These are phyloP conservation scores for Deilephila elpenor DNA, from an alignment of 2,888 invertebrate species.

Conservation along the genomic window DNA sequence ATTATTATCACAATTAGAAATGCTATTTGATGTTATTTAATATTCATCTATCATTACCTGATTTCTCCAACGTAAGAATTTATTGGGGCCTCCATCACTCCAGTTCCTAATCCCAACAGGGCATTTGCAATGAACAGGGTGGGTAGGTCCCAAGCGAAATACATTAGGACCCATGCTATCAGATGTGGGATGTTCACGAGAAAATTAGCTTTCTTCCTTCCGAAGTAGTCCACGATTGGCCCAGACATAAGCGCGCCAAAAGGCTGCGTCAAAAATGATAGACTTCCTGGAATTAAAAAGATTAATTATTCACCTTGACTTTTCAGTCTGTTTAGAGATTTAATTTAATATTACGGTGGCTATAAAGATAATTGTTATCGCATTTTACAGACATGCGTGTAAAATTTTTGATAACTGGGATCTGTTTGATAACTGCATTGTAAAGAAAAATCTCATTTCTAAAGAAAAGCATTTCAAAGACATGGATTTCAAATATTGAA, in stretches of 20 bases:
- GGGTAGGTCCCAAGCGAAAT: slow-evolving; percentile 74
- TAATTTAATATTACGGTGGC: too few relatives aligned
- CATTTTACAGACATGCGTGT: too few relatives aligned
- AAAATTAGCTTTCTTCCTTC: slow-evolving; percentile 82
- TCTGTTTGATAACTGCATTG: too few relatives aligned
- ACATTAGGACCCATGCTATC: slow-evolving; percentile 82
- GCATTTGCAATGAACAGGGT: slow-evolving; percentile 78
- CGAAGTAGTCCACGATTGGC: slow-evolving; percentile 81
- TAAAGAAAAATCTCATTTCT: too few relatives aligned
- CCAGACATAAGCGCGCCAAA: slow-evolving; percentile 83
- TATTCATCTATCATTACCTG: slow-evolving; percentile 57
- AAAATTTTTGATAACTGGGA: too few relatives aligned
- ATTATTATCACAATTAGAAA: too few relatives aligned
- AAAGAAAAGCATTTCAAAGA: too few relatives aligned
- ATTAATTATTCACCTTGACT: not conserved
- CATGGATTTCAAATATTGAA: too few relatives aligned
- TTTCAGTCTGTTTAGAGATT: too few relatives aligned
- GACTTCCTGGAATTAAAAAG: slow-evolving; percentile 73
- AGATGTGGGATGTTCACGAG: slow-evolving; percentile 83
- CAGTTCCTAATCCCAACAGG: slow-evolving; percentile 82
- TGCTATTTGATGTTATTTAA: too few relatives aligned
- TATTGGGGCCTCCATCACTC: slow-evolving; percentile 85
- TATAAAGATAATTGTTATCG: too few relatives aligned
- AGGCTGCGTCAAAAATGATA: slow-evolving; percentile 83
- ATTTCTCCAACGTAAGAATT: slow-evolving; percentile 85